Base-by-base conservation (phyloP, 2,113 vertebrate species). In the Spheniscus mendiculus region DNA sequence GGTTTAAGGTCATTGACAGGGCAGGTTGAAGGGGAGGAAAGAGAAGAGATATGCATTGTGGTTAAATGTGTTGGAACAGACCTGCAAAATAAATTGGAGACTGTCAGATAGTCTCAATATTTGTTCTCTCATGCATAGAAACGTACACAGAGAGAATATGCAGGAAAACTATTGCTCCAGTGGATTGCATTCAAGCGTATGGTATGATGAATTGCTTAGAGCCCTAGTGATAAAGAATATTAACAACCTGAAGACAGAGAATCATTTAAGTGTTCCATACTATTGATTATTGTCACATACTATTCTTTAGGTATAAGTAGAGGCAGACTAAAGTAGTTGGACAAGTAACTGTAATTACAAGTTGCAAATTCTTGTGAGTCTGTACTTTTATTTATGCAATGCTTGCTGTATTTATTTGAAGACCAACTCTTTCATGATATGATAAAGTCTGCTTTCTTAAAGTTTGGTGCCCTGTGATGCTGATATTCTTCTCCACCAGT, bases 11-110 rank as follows among this genome's bases (percentile, higher is more conserved):
- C 95, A 79, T 81, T 7, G 40, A 59, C 55, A 59, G 93, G 91
- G 93, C 93, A 92, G 74, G 55, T 44, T 94, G 91, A 86, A 94
- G 93, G 49, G 38, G 63, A 89, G 38, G 81, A 79, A 80, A 80
- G 73, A 91, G 91, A 72, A 82, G 66, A 94, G 91, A 71, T 84
- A 69, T 7, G 56, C 77, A 36, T 89, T 87, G 52, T 93, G 89
- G 89, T 95, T 96, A 96, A 97, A 96, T 96, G 94, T 86, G 82
- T 97, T 96, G 95, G 91, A 97, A 93, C 84, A 89, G 93, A 93
- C 78, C 84, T 90, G 87, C 82, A 93, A 79, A 96, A 86, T 94
- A 91, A 93, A 96, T 89, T 81, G 79, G 87, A 85, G 67, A 49
- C 72, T 94, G 88, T 91, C 90, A 92, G 73, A 77, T 83, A 86